Evolutionary conservation across 2,888 invertebrate species (phyloP), one percentile per base, ranked within the genome.

Genomic region (Dryobotodes eremita): DNA sequence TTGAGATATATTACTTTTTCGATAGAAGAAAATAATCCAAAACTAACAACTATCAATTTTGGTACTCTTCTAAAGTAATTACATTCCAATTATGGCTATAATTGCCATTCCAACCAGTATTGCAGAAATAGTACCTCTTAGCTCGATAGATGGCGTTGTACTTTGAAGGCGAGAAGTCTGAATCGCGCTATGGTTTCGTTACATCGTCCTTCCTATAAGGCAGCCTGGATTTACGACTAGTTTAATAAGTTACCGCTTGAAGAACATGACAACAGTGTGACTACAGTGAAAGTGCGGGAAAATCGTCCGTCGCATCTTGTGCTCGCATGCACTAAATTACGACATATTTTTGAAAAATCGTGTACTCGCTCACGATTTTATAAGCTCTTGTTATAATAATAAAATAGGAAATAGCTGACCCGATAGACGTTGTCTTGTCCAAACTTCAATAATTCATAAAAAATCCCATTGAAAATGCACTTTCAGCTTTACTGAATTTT

Each of bases 121-220:
- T 15, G 10, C 31, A 8, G 50, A 55, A 15, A 55, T n/a, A n/a
- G 2, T 68, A 46, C n/a, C 26, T 2, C 4, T 0, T 13, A 4
- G 6, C 42, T 53, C 84, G 62, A 84, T 80, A 83, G 83, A 84
- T 83, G 83, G 83, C 80, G 85, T 59, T 83, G 59, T 55, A n/a
- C 53, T 17, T 26, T 13, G 46, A 13, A 10, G 26, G 13, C 0
- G 42, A n/a, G 17, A 42, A 10, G 7, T 13, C 73, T 82, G 26
- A 57, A 83, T 80, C 80, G n/a, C 80, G 83, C 62, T 23, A 62
- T 62, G 62, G 62, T 83, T 83, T 71, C 85, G 83, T 80, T 83
- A 57, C 84, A 26, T 8, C 62, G 13, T 20, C n/a, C 10, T 46
- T 6, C 26, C 2, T 46, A 71, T 61, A 69, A 10, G 20, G 0